A percentile compares a stretch with the other conserved stretches of the same genome.
These are phyloP conservation scores for Lepus europaeus DNA, from an alignment of 2,113 vertebrate species.

Conservation along the genomic window DNA sequence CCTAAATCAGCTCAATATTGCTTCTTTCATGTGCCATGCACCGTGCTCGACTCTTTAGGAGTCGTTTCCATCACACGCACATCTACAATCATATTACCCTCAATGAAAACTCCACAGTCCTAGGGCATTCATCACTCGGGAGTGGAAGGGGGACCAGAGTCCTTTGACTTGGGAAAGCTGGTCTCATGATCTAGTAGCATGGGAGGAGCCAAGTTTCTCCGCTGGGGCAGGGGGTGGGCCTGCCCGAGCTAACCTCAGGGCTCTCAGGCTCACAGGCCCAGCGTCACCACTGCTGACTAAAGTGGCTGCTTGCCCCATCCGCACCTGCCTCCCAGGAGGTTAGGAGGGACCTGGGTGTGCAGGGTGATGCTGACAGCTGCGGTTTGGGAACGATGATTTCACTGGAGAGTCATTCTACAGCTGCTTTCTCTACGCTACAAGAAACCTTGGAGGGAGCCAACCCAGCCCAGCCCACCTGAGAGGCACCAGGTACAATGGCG, in stretches of 20 bases:
- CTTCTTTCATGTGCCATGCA: not conserved
- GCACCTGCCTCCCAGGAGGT: not conserved
- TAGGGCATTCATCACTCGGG: not conserved
- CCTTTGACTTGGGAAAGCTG: not conserved
- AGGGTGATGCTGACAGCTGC: slow-evolving; percentile 72
- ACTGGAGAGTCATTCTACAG: slow-evolving; percentile 82
- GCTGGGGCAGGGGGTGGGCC: no score
- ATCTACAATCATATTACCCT: not conserved
- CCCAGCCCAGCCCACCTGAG: slow-evolving; percentile 79
- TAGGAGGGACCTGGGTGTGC: slow-evolving; percentile 34
- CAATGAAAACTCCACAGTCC: not conserved
- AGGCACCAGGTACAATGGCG: slow-evolving; percentile 66
- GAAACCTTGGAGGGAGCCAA: slow-evolving; percentile 65
- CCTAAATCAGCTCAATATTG: not conserved
- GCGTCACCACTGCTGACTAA: not conserved
- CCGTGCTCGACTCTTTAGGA: not conserved
- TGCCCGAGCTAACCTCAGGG: not conserved
- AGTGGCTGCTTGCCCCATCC: not conserved
- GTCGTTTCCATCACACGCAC: not conserved
- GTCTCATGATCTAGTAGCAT: not conserved
- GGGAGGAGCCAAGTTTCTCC: not conserved
- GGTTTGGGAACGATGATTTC: slow-evolving; percentile 77
- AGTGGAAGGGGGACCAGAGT: not conserved
- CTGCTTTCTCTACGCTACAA: slow-evolving; percentile 79
- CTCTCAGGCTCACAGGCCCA: not conserved